These are phyloP conservation scores for Perizoma flavofasciatum DNA, from an alignment of 2,888 invertebrate species.

Conservation along the genomic window DNA sequence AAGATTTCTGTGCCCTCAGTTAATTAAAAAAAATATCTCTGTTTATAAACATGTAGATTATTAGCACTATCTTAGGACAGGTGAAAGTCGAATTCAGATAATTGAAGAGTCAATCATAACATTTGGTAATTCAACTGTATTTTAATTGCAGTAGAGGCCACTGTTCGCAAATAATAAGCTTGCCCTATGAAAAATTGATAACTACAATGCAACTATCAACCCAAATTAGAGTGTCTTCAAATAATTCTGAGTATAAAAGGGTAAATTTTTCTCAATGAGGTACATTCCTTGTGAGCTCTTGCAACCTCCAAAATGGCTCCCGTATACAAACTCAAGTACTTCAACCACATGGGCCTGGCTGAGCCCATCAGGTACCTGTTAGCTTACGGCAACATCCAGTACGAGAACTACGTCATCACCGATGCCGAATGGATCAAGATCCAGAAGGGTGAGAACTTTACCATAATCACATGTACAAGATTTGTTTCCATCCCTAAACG, in stretches of 20 bases:
- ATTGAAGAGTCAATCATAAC: too few relatives aligned
- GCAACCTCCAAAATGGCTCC: slow-evolving; percentile 42
- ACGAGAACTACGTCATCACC: slow-evolving; percentile 45
- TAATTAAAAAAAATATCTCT: background rate
- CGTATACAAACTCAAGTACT: slow-evolving; percentile 50
- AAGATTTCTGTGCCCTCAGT: background rate
- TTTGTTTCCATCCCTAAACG: too few relatives aligned
- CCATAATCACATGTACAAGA: background rate
- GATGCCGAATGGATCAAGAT: slow-evolving; percentile 40
- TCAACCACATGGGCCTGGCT: slow-evolving; percentile 51
- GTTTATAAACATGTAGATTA: slow-evolving; percentile 5
- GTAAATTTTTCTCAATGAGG: slow-evolving; percentile 2
- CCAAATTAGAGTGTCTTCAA: slow-evolving; percentile 1
- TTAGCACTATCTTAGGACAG: slow-evolving; percentile 1
- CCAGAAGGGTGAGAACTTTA: slow-evolving; percentile 39
- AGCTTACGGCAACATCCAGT: slow-evolving; percentile 51
- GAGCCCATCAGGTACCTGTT: slow-evolving; percentile 53
- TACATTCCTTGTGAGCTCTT: slow-evolving; percentile 30
- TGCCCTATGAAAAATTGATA: slow-evolving; percentile 8
- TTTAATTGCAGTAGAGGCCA: slow-evolving; percentile 1
- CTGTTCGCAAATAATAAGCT: background rate
- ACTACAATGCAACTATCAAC: slow-evolving; percentile 14
- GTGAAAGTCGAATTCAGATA: slow-evolving; percentile 7
- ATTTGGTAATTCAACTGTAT: slow-evolving; percentile 4
- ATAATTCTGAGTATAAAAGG: slow-evolving; percentile 24